Conservation (phyloP, 1,140 invertebrate genomes). For the Penaeus chinensis region DNA sequence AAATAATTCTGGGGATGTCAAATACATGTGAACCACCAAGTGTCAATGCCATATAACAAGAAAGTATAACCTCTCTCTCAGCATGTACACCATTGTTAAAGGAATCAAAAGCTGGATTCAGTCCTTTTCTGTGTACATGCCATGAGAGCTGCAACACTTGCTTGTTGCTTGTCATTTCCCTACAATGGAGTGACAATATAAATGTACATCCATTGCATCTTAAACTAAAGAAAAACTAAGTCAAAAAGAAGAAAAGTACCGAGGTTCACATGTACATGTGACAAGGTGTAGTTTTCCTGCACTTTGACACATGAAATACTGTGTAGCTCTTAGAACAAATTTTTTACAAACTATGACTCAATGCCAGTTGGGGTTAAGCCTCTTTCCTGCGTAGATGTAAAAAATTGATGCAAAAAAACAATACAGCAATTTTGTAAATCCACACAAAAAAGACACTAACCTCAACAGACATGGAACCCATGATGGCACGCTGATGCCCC, state of each 20-base stretch:
- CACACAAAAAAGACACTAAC: constrained; percentile 68
- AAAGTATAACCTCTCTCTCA: no score
- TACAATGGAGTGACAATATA: no score
- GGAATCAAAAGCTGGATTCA: no score
- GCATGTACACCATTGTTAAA: no score
- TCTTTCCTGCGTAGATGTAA: constrained; percentile 41
- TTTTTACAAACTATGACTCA: constrained; percentile 1
- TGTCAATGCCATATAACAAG: no score
- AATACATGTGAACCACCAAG: no score
- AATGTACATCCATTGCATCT: no score
- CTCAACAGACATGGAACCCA: constrained; percentile 99
- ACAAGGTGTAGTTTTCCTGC: background rate
- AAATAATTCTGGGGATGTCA: no score
- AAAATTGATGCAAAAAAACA: constrained; percentile 14
- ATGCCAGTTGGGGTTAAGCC: constrained; percentile 22
- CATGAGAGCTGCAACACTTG: no score
- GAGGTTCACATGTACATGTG: background rate
- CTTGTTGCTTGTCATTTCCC: no score
- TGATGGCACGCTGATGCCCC: constrained; percentile 97
- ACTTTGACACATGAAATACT: no score
- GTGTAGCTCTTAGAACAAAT: background rate
- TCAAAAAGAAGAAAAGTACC: background rate
- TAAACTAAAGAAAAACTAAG: background rate
- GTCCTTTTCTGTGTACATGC: no score
- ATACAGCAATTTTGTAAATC: constrained; percentile 28